phyloP scores from a whole-genome alignment of 2,797 vertebrate species.

The Acridotheres tristis region DNA sequence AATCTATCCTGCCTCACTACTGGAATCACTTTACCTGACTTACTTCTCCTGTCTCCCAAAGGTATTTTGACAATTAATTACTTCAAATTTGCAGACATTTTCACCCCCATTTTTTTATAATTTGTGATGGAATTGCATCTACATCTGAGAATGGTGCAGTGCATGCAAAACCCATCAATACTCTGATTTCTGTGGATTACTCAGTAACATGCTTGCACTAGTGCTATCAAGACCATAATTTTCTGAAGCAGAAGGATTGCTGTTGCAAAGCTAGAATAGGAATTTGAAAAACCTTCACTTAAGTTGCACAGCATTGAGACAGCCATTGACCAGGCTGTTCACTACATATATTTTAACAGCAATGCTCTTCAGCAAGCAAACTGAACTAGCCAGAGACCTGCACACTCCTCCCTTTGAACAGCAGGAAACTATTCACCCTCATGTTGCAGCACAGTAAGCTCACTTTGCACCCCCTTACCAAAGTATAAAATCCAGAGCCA shows the following conservation, averaged over 20 bases:
- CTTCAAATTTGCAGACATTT: neutral
- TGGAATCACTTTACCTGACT: neutral
- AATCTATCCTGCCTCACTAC: neutral
- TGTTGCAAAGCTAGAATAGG: neutral
- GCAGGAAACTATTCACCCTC: neutral
- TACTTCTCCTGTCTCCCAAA: neutral
- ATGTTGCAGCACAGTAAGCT: neutral
- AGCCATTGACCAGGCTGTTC: neutral
- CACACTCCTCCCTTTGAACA: neutral
- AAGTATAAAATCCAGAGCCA: neutral
- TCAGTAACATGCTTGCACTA: neutral
- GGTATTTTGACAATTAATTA: neutral
- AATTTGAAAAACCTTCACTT: neutral
- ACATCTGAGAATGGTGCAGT: neutral
- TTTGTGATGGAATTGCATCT: neutral
- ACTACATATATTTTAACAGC: neutral
- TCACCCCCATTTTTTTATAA: neutral
- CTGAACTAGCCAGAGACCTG: neutral
- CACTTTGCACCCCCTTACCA: neutral
- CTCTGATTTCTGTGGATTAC: neutral
- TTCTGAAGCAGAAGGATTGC: neutral
- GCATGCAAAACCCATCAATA: neutral
- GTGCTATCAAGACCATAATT: fast-evolving
- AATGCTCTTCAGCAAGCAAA: neutral
- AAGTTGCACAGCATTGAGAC: neutral